Conservation (phyloP, 2,888 invertebrate species). For the Ormyrus rosae region DNA sequence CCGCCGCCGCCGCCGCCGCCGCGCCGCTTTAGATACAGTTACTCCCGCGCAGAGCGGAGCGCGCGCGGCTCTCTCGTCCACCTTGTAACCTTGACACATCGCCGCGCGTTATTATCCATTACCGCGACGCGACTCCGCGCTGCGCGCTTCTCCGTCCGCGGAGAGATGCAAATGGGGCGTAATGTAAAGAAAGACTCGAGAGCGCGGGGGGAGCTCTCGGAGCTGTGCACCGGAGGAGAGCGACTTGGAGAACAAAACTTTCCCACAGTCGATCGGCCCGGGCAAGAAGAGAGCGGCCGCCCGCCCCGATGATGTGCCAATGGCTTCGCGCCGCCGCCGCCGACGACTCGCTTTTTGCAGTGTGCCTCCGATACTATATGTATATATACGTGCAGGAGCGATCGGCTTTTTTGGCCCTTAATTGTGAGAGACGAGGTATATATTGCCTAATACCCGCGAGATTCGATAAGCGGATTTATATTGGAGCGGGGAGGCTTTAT, state of each 20-base stretch:
- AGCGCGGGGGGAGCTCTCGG: no score
- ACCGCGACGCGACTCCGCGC: neutral
- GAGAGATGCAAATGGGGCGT: no score
- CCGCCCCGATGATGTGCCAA: constrained; percentile 45
- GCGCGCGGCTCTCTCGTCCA: neutral
- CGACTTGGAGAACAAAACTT: constrained; percentile 39
- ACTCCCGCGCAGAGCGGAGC: constrained; percentile 26
- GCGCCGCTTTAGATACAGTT: constrained; percentile 41
- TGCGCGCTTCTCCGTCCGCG: neutral
- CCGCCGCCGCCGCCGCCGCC: neutral
- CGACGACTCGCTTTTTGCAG: neutral
- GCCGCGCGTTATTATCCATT: neutral
- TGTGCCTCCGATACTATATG: no score
- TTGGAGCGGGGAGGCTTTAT: neutral
- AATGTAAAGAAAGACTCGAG: no score
- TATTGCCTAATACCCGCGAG: constrained; percentile 4
- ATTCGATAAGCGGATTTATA: constrained; percentile 12
- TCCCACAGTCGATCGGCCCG: constrained; percentile 29
- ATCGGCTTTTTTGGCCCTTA: no score
- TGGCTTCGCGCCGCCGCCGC: neutral
- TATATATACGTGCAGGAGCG: no score
- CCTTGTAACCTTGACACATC: constrained; percentile 51
- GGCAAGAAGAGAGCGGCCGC: constrained; percentile 25
- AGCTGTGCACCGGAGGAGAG: no score
- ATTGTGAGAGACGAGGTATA: no score